Evolutionary conservation across 2,113 vertebrate species (phyloP).

Genomic region (western clawed frog (Xenopus tropicalis)): UCB_Xtro_10.0 CM004443.2:210610001-210610500

Average conservation of each 20-base stretch:
- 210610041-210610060: constrained; percentile 24
- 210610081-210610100: constrained; percentile 31
- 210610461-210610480: too few species aligned
- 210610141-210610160: constrained; percentile 25
- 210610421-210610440: too few species aligned
- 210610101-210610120: constrained; percentile 42
- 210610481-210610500: too few species aligned
- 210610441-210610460: too few species aligned
- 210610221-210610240: constrained; percentile 41
- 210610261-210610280: constrained; percentile 11
- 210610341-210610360: too few species aligned
- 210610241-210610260: constrained; percentile 37
- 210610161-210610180: constrained; percentile 30
- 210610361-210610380: too few species aligned
- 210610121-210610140: constrained; percentile 42
- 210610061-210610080: constrained; percentile 35
- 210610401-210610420: too few species aligned
- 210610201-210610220: constrained; percentile 32
- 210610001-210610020: constrained; percentile 15
- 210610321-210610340: constrained; percentile 21
- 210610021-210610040: constrained; percentile 22
- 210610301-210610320: constrained; percentile 29
- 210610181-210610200: constrained; percentile 24
- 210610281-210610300: constrained; percentile 8
- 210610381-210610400: too few species aligned